Conservation (phyloP, 2,113 vertebrate genomes). For the Azemiops feae region DNA sequence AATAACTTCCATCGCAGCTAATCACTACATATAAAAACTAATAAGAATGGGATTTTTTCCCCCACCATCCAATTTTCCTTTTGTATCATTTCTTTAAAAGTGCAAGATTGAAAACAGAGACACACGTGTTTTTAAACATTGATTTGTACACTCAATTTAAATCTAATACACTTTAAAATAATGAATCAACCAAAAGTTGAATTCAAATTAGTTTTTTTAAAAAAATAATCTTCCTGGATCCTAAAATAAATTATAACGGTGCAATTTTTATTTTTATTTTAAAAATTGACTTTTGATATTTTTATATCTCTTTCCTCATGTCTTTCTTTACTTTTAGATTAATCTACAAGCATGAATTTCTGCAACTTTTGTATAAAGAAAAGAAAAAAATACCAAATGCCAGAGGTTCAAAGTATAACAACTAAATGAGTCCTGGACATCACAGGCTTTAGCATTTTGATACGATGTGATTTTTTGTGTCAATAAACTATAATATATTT, state of each 20-base stretch:
- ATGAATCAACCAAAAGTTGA: not conserved
- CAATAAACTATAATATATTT: conserved; percentile 17
- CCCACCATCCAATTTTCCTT: not conserved
- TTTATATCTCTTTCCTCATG: not conserved
- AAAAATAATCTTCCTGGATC: not conserved
- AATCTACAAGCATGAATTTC: not conserved
- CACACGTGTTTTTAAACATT: not conserved
- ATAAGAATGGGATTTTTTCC: not conserved
- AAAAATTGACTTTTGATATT: not conserved
- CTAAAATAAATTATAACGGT: not conserved
- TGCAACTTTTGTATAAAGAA: not conserved
- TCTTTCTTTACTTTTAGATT: not conserved
- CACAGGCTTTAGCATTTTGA: not conserved
- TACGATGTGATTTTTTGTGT: not conserved
- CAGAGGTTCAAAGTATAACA: not conserved
- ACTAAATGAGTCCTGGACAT: not conserved
- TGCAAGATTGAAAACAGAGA: not conserved
- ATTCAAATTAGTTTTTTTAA: not conserved
- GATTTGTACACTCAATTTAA: not conserved
- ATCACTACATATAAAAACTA: not conserved
- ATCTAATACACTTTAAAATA: not conserved
- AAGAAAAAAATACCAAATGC: not conserved
- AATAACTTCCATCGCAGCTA: not conserved
- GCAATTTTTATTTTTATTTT: not conserved
- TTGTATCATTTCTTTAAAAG: not conserved